Evolutionary conservation across 2,797 vertebrate genomes (phyloP), one percentile per base, ranked within the genome.

Genomic region (Chloroceryle amazona): DNA sequence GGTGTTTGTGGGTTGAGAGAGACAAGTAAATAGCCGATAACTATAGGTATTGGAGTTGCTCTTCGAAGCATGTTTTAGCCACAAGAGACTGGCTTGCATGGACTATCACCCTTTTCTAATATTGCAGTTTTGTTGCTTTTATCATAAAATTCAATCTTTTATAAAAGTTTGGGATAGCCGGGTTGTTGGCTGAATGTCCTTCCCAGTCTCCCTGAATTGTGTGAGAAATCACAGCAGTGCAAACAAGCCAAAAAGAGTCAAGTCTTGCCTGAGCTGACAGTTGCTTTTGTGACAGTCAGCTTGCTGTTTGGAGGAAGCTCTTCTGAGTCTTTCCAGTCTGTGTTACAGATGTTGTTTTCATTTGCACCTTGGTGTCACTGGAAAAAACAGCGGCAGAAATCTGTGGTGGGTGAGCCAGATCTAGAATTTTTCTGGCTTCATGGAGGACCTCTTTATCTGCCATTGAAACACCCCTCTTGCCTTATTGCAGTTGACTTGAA

Each of bases 401-500:
- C 60, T 89, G 42, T 39, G 65, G 47, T 80, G 55, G 20, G 13
- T 49, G 51, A 49, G 91, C 42, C 61, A 66, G 35, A 49, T 29
- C 29, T 5, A 26, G 57, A 84, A 41, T 21, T 93, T 89, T 92
- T 94, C 61, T 92, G 73, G 67, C 57, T 97, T 94, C 67, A 23
- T 80, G 49, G 78, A 91, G 39, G 10, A 79, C 37, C 51, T 97
- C n/a, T 94, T 95, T 84, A 61, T 89, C 73, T 94, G 60, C 92
- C 29, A 37, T 39, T 60, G 79, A 94, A 97, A 90, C 35, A 74
- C 44, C 35, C 33, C 10, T 14, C 26, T 88, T 92, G 81, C 35
- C 41, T 94, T 86, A 37, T 35, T 58, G 90, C 78, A 80, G 58
- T 80, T 95, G 87, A 80, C 72, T 89, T 67, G 57, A 93, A 90